A percentile compares a stretch with the other conserved stretches of the same genome.
Evolutionary conservation across 1,140 invertebrate genomes (phyloP).

Genomic region (Drosophila lowei): DNA sequence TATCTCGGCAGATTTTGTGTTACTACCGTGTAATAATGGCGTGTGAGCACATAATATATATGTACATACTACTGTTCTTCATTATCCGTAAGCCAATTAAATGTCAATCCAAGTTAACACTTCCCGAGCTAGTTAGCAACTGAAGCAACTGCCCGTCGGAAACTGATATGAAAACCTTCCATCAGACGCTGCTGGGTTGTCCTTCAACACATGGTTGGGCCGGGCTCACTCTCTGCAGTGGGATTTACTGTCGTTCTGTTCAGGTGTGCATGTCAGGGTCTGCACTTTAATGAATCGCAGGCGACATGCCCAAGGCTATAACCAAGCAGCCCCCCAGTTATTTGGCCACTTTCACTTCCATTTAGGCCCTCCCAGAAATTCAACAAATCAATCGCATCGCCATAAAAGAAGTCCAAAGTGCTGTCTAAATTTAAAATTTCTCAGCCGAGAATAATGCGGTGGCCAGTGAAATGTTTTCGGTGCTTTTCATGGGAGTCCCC

Average conservation of each 20-base stretch:
- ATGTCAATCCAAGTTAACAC: no score
- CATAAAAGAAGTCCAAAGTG: constrained; percentile 28
- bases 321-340: constrained; percentile 37
- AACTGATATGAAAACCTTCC: no score
- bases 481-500: constrained; percentile 20
- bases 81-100: no score
- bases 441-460: constrained; percentile 27
- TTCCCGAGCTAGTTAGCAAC: no score
- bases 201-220: no score
- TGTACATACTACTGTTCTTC: no score
- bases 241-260: constrained; percentile 10
- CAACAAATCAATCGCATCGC: constrained; percentile 69
- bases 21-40: no score
- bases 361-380: constrained; percentile 54
- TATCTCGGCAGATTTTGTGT: no score
- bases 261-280: constrained; percentile 27
- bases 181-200: no score
- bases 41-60: no score
- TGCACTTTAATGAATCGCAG: constrained; percentile 53
- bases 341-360: constrained; percentile 62
- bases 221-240: neutral
- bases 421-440: constrained; percentile 50
- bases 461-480: constrained; percentile 27
- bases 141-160: no score
- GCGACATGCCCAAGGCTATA: constrained; percentile 45